Evolutionary conservation across 2,797 vertebrate genomes (phyloP).

Genomic region (Galago senegalensis): DNA sequence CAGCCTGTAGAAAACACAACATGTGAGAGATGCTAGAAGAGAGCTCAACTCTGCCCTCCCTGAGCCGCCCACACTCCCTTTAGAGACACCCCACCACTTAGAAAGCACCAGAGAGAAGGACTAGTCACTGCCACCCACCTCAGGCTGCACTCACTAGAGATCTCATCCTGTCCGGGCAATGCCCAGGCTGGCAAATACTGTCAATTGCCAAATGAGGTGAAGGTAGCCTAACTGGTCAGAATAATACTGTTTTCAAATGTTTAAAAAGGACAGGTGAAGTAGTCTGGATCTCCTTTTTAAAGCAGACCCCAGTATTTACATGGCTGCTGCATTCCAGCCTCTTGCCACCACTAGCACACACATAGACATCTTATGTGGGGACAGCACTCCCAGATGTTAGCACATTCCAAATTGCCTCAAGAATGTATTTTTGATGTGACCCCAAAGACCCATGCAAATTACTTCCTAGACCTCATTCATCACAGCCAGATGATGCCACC

Average conservation of each 20-base stretch:
- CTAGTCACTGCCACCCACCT: neutral
- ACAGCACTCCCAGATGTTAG: neutral
- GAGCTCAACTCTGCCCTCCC: neutral
- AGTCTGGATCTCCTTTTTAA: neutral
- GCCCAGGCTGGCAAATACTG: neutral
- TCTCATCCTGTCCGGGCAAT: neutral
- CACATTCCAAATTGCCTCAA: neutral
- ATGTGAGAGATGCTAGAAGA: neutral
- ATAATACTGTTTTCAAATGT: slow-evolving; percentile 26
- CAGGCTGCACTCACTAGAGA: neutral
- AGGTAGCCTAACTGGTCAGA: neutral
- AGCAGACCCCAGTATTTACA: neutral
- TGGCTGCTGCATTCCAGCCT: neutral
- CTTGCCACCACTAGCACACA: neutral
- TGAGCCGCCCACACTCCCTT: neutral
- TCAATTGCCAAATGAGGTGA: neutral
- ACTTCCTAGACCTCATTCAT: neutral
- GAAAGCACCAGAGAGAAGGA: slow-evolving; percentile 74
- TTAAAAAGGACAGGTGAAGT: neutral
- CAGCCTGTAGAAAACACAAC: neutral
- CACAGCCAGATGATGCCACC: neutral
- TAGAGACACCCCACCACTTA: neutral
- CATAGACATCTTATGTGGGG: neutral
- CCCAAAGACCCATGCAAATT: neutral
- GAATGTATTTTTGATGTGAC: neutral